phyloP scores from a whole-genome alignment of 1,140 invertebrate species.

The Rhopalosiphum padi region DNA sequence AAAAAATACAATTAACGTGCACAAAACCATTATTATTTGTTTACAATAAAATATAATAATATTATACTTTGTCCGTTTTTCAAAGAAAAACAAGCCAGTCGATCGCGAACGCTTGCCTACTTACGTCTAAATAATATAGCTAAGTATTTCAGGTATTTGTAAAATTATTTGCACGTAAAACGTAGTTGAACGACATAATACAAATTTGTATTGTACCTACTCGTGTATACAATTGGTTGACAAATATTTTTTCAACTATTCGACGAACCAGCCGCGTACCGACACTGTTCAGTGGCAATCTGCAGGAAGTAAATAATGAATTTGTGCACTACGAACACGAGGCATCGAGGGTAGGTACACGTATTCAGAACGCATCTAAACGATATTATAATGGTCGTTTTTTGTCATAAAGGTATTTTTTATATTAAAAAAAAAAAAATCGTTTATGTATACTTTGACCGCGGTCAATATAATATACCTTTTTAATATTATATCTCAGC shows the following conservation, averaged over 20 bases:
- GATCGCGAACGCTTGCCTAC: neutral
- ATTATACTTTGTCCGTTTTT: neutral
- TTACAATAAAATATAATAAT: neutral
- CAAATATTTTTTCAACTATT: neutral
- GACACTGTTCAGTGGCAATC: neutral
- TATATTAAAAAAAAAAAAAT: neutral
- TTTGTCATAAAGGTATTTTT: neutral
- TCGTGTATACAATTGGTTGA: neutral
- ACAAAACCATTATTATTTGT: no score
- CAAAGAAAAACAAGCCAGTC: neutral
- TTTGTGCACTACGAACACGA: neutral
- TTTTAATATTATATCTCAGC: neutral
- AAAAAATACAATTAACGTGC: neutral
- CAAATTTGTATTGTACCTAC: neutral
- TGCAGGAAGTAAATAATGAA: neutral
- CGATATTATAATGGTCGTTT: neutral
- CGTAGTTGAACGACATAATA: neutral
- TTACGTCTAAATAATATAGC: neutral
- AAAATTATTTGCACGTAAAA: neutral
- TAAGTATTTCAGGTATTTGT: neutral
- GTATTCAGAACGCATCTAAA: neutral
- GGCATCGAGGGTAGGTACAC: neutral
- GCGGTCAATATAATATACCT: conserved; percentile 13
- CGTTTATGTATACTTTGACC: neutral
- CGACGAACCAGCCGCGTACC: neutral